Base-by-base conservation (phyloP, 2,888 invertebrate genomes). In the Philaethria dido region DNA sequence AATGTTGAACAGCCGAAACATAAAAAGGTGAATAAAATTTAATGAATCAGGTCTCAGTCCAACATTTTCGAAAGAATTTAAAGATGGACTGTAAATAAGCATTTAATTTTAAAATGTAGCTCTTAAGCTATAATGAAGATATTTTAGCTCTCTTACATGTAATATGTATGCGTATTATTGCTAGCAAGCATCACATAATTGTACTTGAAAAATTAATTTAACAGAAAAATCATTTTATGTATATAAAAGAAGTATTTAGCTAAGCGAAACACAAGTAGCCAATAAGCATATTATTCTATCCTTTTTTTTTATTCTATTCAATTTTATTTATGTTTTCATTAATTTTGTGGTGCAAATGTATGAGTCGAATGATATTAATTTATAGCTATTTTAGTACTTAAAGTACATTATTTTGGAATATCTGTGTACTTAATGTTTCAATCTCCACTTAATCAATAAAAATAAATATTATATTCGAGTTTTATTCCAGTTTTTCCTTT, bases 21-120 rank as follows among this genome's bases (percentile, higher is more conserved):
- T 18, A 52, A 52, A 3, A 1, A 29, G 1, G 11, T 16, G 16
- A 52, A 52, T 5, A 4, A 3, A 13, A 18, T 16, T 29, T 29
- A 29, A 1, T 29, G 11, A 13, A 52, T 33, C 16, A 33, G 52
- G 52, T 55, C n/a, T 0, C n/a, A 22, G 36, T 55, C 11, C 22
- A 39, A 55, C 18, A 6, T 48, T 33, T 20, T 36, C n/a, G 8
- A 47, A 33, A 33, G 20, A 20, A 22, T 22, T 48, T 39, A 22
- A 39, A 42, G 50, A 11, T 42, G 48, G 48, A 36, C 59, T 63
- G 59, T 44, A 52, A 52, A 52, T 4, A 42, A 77, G 83, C 80
- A 83, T 84, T 84, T 84, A 82, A 78, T 78, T 75, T 79, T 66
- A 68, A 55, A 75, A 70, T 74, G 74, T 69, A 69, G 70, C 64